phyloP scores from a whole-genome alignment of 2,113 vertebrate genomes.

The Hemichromis elongatus region DNA sequence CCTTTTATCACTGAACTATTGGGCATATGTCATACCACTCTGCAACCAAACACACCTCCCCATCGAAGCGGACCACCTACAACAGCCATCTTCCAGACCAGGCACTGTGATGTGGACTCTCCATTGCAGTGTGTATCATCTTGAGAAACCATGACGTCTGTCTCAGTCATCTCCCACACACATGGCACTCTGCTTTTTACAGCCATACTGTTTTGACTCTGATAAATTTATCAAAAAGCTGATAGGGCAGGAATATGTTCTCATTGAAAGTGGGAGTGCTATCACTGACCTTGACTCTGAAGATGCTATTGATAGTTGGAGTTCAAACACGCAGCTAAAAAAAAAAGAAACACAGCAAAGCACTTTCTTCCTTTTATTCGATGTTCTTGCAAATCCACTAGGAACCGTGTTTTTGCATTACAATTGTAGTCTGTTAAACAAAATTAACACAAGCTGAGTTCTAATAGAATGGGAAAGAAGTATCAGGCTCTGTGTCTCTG shows the following conservation, averaged over 20 bases:
- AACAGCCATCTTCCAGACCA: constrained; percentile 14
- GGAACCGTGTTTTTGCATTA: not conserved
- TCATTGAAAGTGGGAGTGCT: constrained; percentile 8
- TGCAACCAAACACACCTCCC: constrained; percentile 50
- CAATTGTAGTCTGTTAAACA: constrained; percentile 4
- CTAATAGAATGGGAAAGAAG: constrained; percentile 29
- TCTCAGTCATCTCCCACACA: constrained; percentile 36
- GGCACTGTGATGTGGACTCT: constrained; percentile 29
- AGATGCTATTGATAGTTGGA: not conserved
- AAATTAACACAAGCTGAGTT: constrained; percentile 34
- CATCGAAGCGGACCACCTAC: constrained; percentile 54
- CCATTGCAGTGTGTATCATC: constrained; percentile 23
- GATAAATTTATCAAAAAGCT: constrained; percentile 50
- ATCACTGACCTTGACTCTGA: constrained; percentile 25
- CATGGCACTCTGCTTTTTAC: constrained; percentile 22
- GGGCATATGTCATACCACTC: constrained; percentile 49
- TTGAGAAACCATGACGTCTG: constrained; percentile 40
- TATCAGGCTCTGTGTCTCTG: constrained; percentile 33
- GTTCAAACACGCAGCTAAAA: not conserved
- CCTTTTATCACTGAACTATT: constrained; percentile 47
- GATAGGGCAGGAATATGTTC: constrained; percentile 24
- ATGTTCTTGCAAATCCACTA: not conserved
- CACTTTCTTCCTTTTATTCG: not conserved
- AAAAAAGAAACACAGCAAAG: not conserved
- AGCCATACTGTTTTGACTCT: constrained; percentile 31